phyloP scores from a whole-genome alignment of 1,140 invertebrate species.

The Scylla paramamosain region DNA sequence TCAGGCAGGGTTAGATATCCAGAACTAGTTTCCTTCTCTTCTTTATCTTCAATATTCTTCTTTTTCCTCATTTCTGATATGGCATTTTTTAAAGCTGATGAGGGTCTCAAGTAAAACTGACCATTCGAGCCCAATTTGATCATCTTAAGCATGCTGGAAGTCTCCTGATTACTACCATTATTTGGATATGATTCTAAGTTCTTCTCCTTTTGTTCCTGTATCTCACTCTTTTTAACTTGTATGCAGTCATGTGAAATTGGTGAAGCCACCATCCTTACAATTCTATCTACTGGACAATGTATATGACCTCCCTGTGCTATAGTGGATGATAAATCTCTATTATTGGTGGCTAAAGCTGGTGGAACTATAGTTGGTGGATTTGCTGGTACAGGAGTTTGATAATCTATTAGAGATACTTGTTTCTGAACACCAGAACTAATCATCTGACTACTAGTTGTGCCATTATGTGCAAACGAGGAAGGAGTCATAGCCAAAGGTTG shows the following conservation, averaged over 20 bases:
- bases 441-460: background rate
- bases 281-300: background rate
- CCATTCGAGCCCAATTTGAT: constrained; percentile 64
- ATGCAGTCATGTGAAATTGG: background rate
- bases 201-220: background rate
- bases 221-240: background rate
- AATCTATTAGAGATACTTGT: constrained; percentile 39
- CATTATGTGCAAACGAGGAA: background rate
- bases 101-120: constrained; percentile 56
- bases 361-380: background rate
- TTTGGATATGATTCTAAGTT: background rate
- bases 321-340: background rate
- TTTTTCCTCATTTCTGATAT: constrained; percentile 68
- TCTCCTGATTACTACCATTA: background rate
- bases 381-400: background rate
- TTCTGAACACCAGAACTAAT: background rate
- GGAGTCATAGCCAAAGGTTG: background rate
- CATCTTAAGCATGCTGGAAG: constrained; percentile 52
- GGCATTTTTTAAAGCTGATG: constrained; percentile 54
- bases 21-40: background rate
- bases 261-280: background rate
- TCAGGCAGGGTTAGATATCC: constrained; percentile 52
- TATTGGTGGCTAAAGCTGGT: constrained; percentile 44
- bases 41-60: background rate
- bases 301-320: background rate